Conservation (phyloP, 2,888 invertebrate genomes). For the Troglohyphantes excavatus region DNA sequence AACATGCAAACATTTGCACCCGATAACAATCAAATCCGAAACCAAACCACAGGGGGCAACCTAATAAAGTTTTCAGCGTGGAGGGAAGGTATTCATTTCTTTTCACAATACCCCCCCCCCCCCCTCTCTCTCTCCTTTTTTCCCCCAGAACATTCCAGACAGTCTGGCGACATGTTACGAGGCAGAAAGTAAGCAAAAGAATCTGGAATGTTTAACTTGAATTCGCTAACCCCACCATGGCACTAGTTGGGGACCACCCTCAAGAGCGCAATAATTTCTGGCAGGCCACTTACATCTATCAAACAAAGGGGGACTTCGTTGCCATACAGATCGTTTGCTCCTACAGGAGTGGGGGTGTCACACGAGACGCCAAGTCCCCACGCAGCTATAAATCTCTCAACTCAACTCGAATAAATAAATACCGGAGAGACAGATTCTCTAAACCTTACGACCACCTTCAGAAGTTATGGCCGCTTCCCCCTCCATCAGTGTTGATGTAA, state of each 20-base stretch:
- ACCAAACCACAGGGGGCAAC: not conserved
- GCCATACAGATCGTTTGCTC: not conserved
- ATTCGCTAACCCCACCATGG: not conserved
- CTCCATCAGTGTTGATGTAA: constrained; percentile 14
- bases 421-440: constrained; percentile 24
- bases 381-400: constrained; percentile 46
- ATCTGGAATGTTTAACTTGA: not conserved
- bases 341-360: not conserved
- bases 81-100: not conserved
- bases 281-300: constrained; percentile 21
- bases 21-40: not conserved
- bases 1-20: not conserved
- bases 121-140: no score
- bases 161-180: not conserved
- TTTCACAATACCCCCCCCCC: not conserved
- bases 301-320: not conserved
- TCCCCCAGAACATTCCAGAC: not conserved
- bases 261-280: not conserved
- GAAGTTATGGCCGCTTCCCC: constrained; percentile 25
- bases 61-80: not conserved
- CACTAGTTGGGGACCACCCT: not conserved
- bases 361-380: not conserved
- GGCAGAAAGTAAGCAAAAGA: not conserved
- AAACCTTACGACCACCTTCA: constrained; percentile 61
- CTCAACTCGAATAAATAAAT: constrained; percentile 59